Evolutionary conservation across 2,797 vertebrate genomes (phyloP), one percentile per base, ranked within the genome.

Genomic region (Protosalanx chinensis): DNA sequence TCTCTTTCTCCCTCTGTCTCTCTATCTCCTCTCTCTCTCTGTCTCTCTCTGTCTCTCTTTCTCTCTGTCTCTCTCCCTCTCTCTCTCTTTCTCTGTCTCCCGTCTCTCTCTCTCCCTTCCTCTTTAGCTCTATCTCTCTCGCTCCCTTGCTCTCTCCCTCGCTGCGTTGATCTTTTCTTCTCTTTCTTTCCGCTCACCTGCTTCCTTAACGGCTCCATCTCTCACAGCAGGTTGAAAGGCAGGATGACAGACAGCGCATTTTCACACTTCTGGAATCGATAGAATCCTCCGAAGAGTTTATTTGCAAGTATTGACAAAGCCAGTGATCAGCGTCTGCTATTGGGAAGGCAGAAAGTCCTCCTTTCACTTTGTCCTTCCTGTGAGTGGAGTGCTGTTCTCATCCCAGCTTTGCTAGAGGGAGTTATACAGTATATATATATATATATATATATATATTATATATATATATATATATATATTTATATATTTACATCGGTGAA

Each of bases 281-380:
- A 79, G 70, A 77, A 70, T 62, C 72, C 82, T 73, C 37, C 20
- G 51, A n/a, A 75, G 70, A 80, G 77, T 84, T 82, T 76, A 81
- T 81, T 81, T 75, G 77, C 65, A 41, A 76, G 76, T 81, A 81
- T 82, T 81, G 83, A 82, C 77, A n/a, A 79, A 77, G 76, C 49
- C 68, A 71, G 76, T 78, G 76, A 78, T 81, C 72, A 63, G 73
- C 65, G 79, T 68, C 27, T 4, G 16, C 3, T 53, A 51, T 51
- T 7, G 8, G 64, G 18, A 33, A 41, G 16, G 64, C n/a, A 51
- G 61, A 13, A 29, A 76, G 32, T 27, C 18, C 6, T 64, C 6
- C 35, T 60, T 70, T 13, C 10, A 20, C 15, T 71, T 66, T 60
- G 64, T 16, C 35, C 30, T 7, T 10, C 37, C 1, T 41, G 37